Evolutionary conservation across 2,797 vertebrate genomes (phyloP).

Genomic region (Megalops cyprinoides): DNA sequence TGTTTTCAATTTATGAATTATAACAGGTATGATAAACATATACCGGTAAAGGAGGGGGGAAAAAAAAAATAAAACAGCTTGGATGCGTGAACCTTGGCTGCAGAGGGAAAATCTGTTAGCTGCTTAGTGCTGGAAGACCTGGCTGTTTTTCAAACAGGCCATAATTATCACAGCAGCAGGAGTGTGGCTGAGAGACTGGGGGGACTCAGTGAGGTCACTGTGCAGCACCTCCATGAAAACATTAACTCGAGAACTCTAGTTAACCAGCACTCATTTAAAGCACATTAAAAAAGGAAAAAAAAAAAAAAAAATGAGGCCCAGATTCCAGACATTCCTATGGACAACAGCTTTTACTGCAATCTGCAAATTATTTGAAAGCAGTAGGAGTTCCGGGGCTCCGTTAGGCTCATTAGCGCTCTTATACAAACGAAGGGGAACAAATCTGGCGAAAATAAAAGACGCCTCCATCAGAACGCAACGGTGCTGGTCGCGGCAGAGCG

Average conservation of each 20-base stretch:
- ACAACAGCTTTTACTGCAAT: background rate
- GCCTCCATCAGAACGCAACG: conserved; percentile 8
- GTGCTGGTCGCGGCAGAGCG: background rate
- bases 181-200: background rate
- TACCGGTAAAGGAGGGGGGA: background rate
- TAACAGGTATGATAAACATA: conserved; percentile 5
- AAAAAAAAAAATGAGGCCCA: background rate
- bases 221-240: background rate
- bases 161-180: background rate
- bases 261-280: background rate
- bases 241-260: background rate
- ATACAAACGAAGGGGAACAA: background rate
- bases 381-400: background rate
- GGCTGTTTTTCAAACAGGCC: background rate
- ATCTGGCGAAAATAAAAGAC: background rate
- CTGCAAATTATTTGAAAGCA: background rate
- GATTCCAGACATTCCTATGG: conserved; percentile 14
- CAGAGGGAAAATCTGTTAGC: background rate
- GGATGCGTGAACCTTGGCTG: background rate
- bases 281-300: too few relatives aligned
- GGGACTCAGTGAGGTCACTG: background rate
- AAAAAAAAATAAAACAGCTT: too few relatives aligned
- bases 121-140: background rate
- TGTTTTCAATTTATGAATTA: background rate
- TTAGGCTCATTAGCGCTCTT: conserved; percentile 13